These are phyloP conservation scores for Phorcus lineatus DNA, from an alignment of 2,888 invertebrate genomes.

Conservation along the genomic window DNA sequence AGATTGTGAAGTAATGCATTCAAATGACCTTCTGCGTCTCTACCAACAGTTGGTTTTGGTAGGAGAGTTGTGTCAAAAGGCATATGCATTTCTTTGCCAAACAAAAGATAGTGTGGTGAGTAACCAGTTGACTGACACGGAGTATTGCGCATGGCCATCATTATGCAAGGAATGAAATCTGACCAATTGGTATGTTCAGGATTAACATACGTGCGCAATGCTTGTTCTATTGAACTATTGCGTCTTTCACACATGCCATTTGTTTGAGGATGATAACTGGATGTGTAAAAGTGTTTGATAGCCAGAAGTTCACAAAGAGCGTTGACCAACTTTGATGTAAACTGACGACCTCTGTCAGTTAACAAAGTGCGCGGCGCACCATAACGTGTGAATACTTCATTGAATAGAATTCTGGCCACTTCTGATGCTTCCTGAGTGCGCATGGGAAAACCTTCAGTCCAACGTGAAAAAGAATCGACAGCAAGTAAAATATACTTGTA, in stretches of 20 bases:
- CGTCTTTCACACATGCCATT: constrained; percentile 44
- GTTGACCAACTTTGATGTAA: constrained; percentile 40
- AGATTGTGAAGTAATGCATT: constrained; percentile 14
- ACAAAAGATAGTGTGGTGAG: constrained; percentile 42
- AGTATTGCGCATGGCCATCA: constrained; percentile 46
- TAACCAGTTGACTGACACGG: constrained; percentile 42
- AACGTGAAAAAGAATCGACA: constrained; percentile 40
- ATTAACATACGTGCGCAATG: constrained; percentile 35
- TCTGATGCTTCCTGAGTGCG: constrained; percentile 41
- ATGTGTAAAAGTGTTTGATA: constrained; percentile 35
- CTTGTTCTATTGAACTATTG: constrained; percentile 43
- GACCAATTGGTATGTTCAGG: constrained; percentile 42
- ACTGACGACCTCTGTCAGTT: constrained; percentile 45
- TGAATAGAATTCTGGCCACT: constrained; percentile 41
- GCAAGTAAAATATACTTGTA: constrained; percentile 79
- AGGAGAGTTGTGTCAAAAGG: constrained; percentile 37
- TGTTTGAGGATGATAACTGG: constrained; percentile 44
- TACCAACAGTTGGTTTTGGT: constrained; percentile 36
- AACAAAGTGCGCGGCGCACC: constrained; percentile 41
- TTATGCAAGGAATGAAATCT: constrained; percentile 37
- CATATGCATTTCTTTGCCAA: constrained; percentile 42
- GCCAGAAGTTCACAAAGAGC: constrained; percentile 45
- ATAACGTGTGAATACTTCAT: constrained; percentile 46
- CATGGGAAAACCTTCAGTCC: constrained; percentile 46
- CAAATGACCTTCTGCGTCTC: constrained; percentile 38